Base-by-base conservation (phyloP, 1,140 invertebrate species). In the Cylas formicarius region DNA sequence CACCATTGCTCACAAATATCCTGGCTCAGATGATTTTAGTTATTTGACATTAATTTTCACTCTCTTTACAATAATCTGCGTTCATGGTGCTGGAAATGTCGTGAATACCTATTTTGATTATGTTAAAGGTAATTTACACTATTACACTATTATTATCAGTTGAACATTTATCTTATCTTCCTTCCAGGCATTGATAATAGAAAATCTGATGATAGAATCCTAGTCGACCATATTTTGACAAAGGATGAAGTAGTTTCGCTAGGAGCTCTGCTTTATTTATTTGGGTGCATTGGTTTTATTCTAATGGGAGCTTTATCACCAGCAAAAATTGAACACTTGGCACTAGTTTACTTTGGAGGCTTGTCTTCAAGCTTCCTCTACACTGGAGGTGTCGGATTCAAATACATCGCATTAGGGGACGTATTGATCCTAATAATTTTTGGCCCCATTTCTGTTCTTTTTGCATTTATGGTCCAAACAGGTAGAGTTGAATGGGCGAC, bases 51-150 rank as follows among this genome's bases (percentile, higher is more conserved):
- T 93, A 41, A 54, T 92, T 6, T 68, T 91, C 1, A 92, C 90
- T 1, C 68, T 88, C 16, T 76, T 89, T 29, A 93, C 88, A 2
- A 80, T 92, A 5, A 70, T 94, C 34, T 90, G 85, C 10, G 91
- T 96, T 2, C 92, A 96, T 65, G 90, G 89, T 33, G 92, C 92
- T 39, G 92, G 91, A 23, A 96, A 96, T 69, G 80, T 96, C n/a
- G 91, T 97, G 1, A 96, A 97, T 63, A 96, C 91, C 0, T 96
- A 95, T 65, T 95, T 84, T 63, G 91, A 96, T 69, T 97, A 88
- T 63, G 77, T 89, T 5, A 89, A 90, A 70, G 92, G 45, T 48
- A 48, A 10, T 14, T n/a, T 11, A 6, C 13, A 39, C 7, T 26
- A 24, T 7, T 39, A 16, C 3, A 10, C 11, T 4, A 17, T 8